Evolutionary conservation across 2,797 vertebrate genomes (phyloP).

Genomic region (Labeo calbasu): DNA sequence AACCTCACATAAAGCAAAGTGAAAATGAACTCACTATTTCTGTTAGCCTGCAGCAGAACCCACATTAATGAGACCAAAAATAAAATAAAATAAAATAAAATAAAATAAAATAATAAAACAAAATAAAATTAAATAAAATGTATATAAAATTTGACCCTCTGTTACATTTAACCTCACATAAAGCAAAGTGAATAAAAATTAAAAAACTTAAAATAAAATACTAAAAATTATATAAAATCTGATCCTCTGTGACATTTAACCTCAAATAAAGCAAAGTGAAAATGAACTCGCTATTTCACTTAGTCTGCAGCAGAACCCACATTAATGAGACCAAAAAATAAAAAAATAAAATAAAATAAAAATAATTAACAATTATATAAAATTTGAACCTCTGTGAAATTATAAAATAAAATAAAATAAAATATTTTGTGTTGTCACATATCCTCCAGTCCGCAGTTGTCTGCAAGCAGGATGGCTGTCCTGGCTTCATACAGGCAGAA

Average conservation of each 20-base stretch:
- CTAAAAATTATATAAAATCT: too few species aligned
- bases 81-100: not conserved
- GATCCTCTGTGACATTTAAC: slow-evolving; percentile 32
- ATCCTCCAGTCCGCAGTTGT: slow-evolving; percentile 9
- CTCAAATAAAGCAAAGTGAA: slow-evolving; percentile 18
- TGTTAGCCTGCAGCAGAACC: slow-evolving; percentile 18
- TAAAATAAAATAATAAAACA: too few species aligned
- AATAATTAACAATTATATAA: too few species aligned
- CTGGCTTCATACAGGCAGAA: slow-evolving; percentile 21
- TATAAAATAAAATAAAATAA: not conserved
- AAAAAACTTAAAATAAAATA: not conserved
- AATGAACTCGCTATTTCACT: slow-evolving; percentile 21
- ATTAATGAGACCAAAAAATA: not conserved
- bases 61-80: not conserved
- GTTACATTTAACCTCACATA: slow-evolving; percentile 23
- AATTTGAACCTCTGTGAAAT: too few species aligned
- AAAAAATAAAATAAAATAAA: not conserved
- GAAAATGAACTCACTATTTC: slow-evolving; percentile 22
- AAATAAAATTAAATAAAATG: not conserved
- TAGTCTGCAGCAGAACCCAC: slow-evolving; percentile 9
- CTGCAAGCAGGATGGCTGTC: slow-evolving; percentile 22
- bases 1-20: slow-evolving; percentile 20
- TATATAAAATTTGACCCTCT: not conserved
- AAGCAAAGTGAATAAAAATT: slow-evolving; percentile 14
- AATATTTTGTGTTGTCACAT: not conserved